Evolutionary conservation across 2,113 vertebrate genomes (phyloP), one percentile per base, ranked within the genome.

Genomic region (Sinocyclocheilus maitianheensis): DNA sequence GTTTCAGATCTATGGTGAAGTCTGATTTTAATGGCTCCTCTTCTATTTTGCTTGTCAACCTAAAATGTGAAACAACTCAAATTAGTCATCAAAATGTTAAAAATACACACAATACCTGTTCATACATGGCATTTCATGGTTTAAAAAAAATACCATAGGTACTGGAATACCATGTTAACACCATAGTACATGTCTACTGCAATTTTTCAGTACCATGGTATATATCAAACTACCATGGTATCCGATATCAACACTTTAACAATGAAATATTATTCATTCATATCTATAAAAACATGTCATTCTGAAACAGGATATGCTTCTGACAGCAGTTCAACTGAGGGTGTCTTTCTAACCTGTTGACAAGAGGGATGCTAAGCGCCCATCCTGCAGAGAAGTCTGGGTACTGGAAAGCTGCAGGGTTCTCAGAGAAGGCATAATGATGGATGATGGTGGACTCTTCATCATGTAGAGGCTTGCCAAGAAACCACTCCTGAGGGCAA

Each of bases 361-460:
- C 90, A 51, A 99, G 96, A 2, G 97, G 95, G 84, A 96, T 90
- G 90, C 97, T 99, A 88, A 99, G 93, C 26, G 95, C 97, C 97
- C 98, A 99, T 79, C 96, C 96, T 77, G 97, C 98, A 89, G 96
- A 93, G 91, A 99, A 99, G 93, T 99, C 98, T 24, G 98, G 98
- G 94, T 97, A 99, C 90, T 97, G 96, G 90, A 99, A 99, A 90
- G 93, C 72, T 4, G 95, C 92, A 72, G 97, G 97, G 90, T 98
- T 97, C 94, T 98, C 97, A 81, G 98, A 97, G 91, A 99, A 99
- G 93, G 97, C 97, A 43, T 99, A 99, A 94, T 99, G 98, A 93
- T 99, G 98, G 92, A 99, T 98, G 91, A 99, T 98, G 89, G 98
- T 99, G 24, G 98, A 97, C 90, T 99, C 97, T 88, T 96, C 96